Base-by-base conservation (phyloP, 2,797 vertebrate species). In the Molossus molossus region DNA sequence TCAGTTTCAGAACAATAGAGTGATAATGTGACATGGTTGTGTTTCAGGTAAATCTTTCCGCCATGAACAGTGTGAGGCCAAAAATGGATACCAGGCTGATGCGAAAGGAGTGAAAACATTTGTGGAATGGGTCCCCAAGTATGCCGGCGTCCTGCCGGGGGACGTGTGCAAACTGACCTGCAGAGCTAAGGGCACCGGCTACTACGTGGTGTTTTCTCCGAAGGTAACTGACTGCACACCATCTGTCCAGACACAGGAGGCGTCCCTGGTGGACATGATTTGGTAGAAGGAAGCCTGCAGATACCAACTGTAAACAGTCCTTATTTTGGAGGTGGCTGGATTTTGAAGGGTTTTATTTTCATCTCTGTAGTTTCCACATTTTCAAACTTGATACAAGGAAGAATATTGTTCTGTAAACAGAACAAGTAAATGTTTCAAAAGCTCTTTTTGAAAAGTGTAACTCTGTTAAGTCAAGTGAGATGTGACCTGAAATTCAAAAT, bases 121-220 rank as follows among this genome's bases (percentile, higher is more conserved):
- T 72, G 99, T 99, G 73, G 99, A 99, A 96, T 99, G 99, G 99
- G 99, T 99, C 81, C 99, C 99, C 4, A 99, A 99, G 96, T 99
- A 99, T 0, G 99, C 99, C 4, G 99, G 99, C 6, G 98, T 99
- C 15, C 99, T 99, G 77, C 99, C 99, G 0, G 99, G 99, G 96
- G 99, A 99, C 0, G 99, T 99, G 91, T 99, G 99, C 98, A 99
- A 99, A 97, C 98, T 99, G 70, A 99, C 99, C 93, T 99, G 99
- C 98, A 98, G 99, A 97, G 99, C 99, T 29, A 99, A 99, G 98
- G 99, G 99, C 96, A 99, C 99, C 0, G 99, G 99, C 40, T 99
- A 99, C 98, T 99, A 99, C 0, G 99, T 99, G 50, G 99, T 99
- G 7, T 99, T 99, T 98, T 99, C 99, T 55, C 99, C 99, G 96